Conservation (phyloP, 2,888 invertebrate species). For the Diaprepes abbreviatus region DNA sequence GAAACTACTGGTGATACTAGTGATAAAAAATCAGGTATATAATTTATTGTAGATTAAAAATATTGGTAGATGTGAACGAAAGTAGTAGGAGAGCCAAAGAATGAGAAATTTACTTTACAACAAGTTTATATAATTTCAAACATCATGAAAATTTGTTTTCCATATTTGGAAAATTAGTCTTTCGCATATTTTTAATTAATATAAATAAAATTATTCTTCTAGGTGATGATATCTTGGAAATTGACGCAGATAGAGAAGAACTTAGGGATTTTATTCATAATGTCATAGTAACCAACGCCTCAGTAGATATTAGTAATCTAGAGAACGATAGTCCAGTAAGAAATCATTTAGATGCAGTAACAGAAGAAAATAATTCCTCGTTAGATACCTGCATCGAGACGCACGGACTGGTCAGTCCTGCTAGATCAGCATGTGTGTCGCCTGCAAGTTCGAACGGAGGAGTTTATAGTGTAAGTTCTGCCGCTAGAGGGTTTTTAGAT, state of each 20-base stretch:
- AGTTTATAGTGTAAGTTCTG: conserved; percentile 82
- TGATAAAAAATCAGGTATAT: conserved; percentile 48
- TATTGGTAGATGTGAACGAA: too few species aligned
- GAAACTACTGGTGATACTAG: conserved; percentile 22
- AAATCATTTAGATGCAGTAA: conserved; percentile 71
- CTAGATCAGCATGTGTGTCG: conserved; percentile 77
- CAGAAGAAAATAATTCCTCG: conserved; percentile 71
- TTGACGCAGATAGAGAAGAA: conserved; percentile 49
- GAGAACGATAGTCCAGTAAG: conserved; percentile 68
- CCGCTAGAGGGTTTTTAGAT: too few species aligned
- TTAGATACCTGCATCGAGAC: conserved; percentile 66
- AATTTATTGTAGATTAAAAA: too few species aligned
- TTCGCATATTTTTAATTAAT: too few species aligned
- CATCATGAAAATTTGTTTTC: background rate
- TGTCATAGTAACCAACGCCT: conserved; percentile 81
- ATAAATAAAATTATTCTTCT: too few species aligned
- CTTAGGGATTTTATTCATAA: conserved; percentile 69
- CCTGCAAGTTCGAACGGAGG: conserved; percentile 94
- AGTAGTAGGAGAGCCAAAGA: too few species aligned
- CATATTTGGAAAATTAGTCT: background rate
- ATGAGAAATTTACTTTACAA: too few species aligned
- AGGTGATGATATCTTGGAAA: background rate
- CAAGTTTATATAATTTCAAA: background rate
- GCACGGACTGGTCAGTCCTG: conserved; percentile 65
- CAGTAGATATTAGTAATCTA: conserved; percentile 72